Conservation (phyloP, 92 coral and sea anemone genomes). For the Bergia sp. region DNA sequence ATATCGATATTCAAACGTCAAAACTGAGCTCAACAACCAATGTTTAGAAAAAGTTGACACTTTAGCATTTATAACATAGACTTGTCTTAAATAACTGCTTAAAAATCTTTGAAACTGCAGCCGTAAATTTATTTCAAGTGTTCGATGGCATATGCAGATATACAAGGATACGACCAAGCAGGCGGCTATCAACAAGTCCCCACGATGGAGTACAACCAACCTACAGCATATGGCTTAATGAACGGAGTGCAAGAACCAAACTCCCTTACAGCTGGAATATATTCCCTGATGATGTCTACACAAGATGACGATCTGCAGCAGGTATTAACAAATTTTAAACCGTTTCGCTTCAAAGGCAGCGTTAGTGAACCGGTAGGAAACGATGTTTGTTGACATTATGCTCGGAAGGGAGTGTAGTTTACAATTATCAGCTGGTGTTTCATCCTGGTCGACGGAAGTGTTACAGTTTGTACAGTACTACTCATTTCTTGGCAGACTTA, state of each 20-base stretch:
- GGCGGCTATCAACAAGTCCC: constrained; percentile 22
- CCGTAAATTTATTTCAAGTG: constrained; percentile 15
- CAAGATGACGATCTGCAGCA: constrained; percentile 80
- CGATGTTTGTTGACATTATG: background rate
- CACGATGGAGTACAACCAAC: constrained; percentile 14
- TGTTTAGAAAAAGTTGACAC: background rate
- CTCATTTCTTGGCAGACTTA: background rate
- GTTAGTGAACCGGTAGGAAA: background rate
- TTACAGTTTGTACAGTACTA: background rate
- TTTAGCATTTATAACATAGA: background rate
- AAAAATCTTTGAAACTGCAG: constrained; percentile 5
- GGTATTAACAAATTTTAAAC: constrained; percentile 40
- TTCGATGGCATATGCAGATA: constrained; percentile 35
- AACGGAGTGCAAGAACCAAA: constrained; percentile 51
- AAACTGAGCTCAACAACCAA: background rate
- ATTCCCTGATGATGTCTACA: constrained; percentile 73
- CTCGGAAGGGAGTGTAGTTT: constrained; percentile 16
- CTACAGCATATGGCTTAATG: background rate
- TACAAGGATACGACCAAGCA: constrained; percentile 31
- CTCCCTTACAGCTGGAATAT: constrained; percentile 73
- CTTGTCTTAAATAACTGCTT: background rate
- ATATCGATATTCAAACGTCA: background rate
- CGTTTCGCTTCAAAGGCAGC: background rate
- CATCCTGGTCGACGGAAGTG: background rate
- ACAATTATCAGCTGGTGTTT: background rate